A percentile compares a stretch with the other conserved stretches of the same genome.
These are phyloP conservation scores for Drosophila paulistorum DNA, from an alignment of 1,140 invertebrate genomes.

Conservation along the genomic window DNA sequence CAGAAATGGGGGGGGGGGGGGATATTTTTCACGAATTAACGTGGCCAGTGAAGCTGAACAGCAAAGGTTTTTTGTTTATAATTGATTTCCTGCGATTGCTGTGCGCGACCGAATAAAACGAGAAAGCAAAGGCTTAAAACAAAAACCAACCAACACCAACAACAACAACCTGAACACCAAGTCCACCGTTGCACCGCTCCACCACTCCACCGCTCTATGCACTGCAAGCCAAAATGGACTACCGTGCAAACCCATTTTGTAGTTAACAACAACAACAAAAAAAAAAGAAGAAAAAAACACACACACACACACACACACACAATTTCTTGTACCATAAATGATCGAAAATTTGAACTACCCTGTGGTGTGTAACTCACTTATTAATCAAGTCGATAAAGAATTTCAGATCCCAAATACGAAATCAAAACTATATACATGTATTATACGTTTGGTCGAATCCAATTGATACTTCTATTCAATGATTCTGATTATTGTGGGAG, in stretches of 20 bases:
- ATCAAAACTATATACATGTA: too few relatives aligned
- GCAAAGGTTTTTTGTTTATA: constrained; percentile 69
- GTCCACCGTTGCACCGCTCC: constrained; percentile 3
- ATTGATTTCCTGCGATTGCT: constrained; percentile 75
- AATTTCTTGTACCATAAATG: background rate
- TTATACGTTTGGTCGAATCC: too few relatives aligned
- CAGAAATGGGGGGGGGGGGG: too few relatives aligned
- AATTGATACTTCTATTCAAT: too few relatives aligned
- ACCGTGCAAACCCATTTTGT: constrained; percentile 65
- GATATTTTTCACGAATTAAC: constrained; percentile 75
- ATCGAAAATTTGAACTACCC: background rate
- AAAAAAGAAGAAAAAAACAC: constrained; percentile 44
- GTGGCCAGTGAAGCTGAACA: constrained; percentile 66
- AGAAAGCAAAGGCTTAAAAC: constrained; percentile 51
- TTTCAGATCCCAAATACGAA: too few relatives aligned
- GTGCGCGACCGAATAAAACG: constrained; percentile 50
- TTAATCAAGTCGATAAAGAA: too few relatives aligned
- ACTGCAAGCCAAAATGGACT: constrained; percentile 53
- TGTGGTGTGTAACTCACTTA: background rate
- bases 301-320: background rate
- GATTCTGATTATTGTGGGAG: too few relatives aligned
- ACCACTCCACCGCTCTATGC: background rate
- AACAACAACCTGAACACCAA: constrained; percentile 38
- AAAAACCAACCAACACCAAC: constrained; percentile 35
- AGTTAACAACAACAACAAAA: constrained; percentile 51